These are phyloP conservation scores for Eonycteris spelaea DNA, from an alignment of 2,113 vertebrate species.

Conservation along the genomic window DNA sequence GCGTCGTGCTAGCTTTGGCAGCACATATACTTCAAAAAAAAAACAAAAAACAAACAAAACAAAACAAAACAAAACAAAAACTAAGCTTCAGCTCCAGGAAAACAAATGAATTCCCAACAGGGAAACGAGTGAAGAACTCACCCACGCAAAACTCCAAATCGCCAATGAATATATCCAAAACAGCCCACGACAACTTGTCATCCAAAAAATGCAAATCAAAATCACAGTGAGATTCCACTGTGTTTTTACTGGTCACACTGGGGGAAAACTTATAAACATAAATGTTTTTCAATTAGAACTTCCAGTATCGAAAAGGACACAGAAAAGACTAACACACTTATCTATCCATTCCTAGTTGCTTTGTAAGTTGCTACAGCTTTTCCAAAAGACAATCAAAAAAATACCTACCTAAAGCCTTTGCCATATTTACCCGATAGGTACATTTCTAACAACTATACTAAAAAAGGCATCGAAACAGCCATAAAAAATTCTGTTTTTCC, in stretches of 20 bases:
- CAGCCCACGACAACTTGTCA: fast-evolving
- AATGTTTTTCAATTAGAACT: neutral
- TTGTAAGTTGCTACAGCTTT: neutral
- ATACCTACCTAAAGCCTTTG: too few relatives aligned
- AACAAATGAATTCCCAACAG: neutral
- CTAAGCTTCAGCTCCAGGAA: neutral
- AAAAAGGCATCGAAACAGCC: neutral
- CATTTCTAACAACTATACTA: neutral
- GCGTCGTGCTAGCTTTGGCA: too few relatives aligned
- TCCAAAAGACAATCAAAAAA: neutral
- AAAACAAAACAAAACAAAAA: too few relatives aligned
- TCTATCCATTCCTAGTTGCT: fast-evolving
- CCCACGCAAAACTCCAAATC: neutral
- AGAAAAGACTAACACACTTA: neutral
- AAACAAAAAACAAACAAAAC: too few relatives aligned
- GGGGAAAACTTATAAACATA: fast-evolving
- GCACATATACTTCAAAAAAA: too few relatives aligned
- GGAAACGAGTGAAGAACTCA: neutral
- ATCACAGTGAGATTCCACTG: neutral
- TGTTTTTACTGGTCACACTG: neutral
- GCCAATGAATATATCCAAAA: neutral
- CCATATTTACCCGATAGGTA: neutral
- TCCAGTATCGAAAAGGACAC: neutral
- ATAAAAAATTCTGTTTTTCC: neutral
- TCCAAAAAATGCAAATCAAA: neutral